These are phyloP conservation scores for Catostylus mosaicus DNA, from an alignment of 30 jellyfish, hydroid and myxozoan genomes.

Conservation along the genomic window DNA sequence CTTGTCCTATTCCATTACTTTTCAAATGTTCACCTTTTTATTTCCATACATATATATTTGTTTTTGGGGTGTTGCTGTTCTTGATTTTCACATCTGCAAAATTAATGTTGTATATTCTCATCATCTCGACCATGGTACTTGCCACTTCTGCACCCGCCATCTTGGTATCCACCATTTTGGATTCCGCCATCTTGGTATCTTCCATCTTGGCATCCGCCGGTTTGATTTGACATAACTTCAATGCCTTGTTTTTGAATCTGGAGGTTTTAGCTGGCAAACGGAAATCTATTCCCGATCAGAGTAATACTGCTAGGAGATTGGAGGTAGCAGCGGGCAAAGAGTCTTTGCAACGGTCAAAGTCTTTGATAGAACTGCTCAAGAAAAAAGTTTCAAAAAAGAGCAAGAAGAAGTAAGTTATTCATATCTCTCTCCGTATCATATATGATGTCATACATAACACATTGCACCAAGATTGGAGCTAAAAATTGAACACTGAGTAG, in stretches of 20 bases:
- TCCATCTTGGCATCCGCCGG: background rate
- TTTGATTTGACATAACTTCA: too few species aligned
- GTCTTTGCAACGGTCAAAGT: background rate
- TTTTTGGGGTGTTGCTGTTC: background rate
- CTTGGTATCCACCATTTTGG: too few species aligned
- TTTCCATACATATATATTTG: background rate
- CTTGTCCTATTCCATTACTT: background rate
- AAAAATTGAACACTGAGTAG: too few species aligned
- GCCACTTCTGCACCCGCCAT: too few species aligned
- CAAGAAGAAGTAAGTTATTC: constrained; percentile 9
- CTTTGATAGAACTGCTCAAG: constrained; percentile 13
- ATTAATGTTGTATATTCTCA: background rate
- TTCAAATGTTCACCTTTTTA: background rate
- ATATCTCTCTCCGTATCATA: background rate
- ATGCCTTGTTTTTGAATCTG: constrained; percentile 20
- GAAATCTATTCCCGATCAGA: constrained; percentile 20
- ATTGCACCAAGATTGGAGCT: too few species aligned
- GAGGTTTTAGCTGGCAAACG: constrained; percentile 80
- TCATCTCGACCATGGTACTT: background rate
- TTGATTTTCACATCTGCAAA: background rate
- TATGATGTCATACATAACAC: too few species aligned
- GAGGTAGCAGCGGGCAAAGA: background rate
- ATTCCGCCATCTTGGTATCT: background rate
- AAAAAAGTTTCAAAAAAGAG: constrained; percentile 21
- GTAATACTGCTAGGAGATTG: background rate